Base-by-base conservation (phyloP, 2,797 vertebrate species). In the Microhierax caerulescens region DNA sequence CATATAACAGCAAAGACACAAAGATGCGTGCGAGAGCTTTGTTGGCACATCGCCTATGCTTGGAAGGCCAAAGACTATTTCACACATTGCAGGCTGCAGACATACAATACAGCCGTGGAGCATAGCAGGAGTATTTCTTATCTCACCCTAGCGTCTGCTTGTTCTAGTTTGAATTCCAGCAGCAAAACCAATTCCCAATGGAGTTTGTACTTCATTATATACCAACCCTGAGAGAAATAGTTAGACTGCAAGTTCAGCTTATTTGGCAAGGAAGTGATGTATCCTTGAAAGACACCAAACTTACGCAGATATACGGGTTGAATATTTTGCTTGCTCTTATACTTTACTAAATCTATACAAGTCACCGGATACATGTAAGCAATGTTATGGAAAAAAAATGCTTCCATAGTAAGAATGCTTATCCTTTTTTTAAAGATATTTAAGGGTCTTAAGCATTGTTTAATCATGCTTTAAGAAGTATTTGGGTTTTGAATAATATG, bases 111-210 rank as follows among this genome's bases (percentile, higher is more conserved):
- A 96, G 87, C 95, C 91, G 82, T 68, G 59, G 91, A 96, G 87
- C 95, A 82, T 59, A 91, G 91, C 65, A 78, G 84, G 86, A 95
- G 47, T 36, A 84, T 85, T 96, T 85, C 95, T 97, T 97, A 97
- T 97, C 97, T 98, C 67, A 4, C 74, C 0, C 0, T 22, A 96
- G 95, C 65, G 75, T 96, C 94, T 97, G 94, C 79, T 96, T 95
- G 87, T 68, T 96, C 84, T 77, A 89, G 74, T 93, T 95, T 94
- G 84, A 95, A 96, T 97, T 97, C 80, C 91, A 91, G 86, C 86
- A 95, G 80, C 88, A 97, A 93, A 96, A 94, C 53, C 63, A 67
- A 61, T 88, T 96, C 97, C 87, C 94, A 85, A 2, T 36, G 84
- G 95, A 91, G 45, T 91, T 90, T 82, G 14, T 70, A 75, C 72